Percentiles rank a stretch among this genome's conserved stretches.
Conservation (phyloP, 2,797 vertebrate species). For the Poecilia velifera region DNA sequence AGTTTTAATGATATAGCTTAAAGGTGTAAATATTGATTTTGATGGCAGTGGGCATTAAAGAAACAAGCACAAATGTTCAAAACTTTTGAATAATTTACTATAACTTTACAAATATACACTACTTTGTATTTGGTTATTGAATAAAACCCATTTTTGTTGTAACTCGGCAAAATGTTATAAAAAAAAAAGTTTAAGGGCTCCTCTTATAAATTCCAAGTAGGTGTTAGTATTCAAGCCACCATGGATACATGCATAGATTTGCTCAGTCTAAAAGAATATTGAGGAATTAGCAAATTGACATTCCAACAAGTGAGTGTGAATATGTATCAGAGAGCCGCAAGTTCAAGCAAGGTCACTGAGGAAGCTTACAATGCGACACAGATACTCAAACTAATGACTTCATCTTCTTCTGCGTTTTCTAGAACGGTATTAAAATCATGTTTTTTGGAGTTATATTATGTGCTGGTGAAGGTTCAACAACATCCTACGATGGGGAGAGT, state of each 20-base stretch:
- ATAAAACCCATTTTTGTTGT: background rate
- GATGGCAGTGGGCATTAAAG: background rate
- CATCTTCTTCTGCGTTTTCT: conserved; percentile 28
- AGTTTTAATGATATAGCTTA: background rate
- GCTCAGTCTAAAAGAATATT: background rate
- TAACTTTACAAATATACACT: background rate
- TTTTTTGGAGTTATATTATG: conserved; percentile 29
- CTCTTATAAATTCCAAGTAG: background rate
- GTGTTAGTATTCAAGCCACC: background rate
- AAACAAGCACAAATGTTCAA: background rate
- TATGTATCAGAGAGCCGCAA: background rate
- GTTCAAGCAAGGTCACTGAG: conserved; percentile 10
- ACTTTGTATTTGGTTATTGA: too few relatives aligned
- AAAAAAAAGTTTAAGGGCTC: background rate
- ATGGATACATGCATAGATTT: background rate
- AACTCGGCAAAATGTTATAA: background rate
- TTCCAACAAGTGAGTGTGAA: background rate
- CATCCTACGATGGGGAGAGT: conserved; percentile 31
- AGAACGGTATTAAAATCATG: conserved; percentile 18
- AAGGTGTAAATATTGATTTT: background rate
- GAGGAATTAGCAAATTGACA: background rate
- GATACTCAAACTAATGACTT: conserved; percentile 56
- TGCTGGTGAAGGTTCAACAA: conserved; percentile 30
- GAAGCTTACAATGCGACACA: conserved; percentile 47
- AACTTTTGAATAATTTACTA: background rate